Evolutionary conservation across 2,888 invertebrate genomes (phyloP), one percentile per base, ranked within the genome.

Genomic region (Odontothrips loti): DNA sequence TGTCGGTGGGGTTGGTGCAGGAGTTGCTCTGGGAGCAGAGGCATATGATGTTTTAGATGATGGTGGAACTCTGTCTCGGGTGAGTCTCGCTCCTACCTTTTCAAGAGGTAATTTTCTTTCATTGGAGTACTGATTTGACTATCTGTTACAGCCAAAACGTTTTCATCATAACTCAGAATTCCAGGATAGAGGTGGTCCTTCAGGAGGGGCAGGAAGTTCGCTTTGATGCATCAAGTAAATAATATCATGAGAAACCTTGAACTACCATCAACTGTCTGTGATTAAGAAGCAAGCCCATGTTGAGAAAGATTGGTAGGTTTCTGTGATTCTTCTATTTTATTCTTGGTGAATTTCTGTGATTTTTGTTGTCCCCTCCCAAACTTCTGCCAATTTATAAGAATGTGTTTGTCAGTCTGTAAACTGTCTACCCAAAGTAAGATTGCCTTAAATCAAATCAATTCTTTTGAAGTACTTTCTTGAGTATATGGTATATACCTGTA

Each of bases 41-140:
- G 68, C 68, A 23, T 75, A 23, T 75, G 68, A 75, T 75, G 68
- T 75, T 23, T 75, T 75, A 75, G 68, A 75, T 75, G 68, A 75
- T 75, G 68, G 68, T 12, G 23, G 68, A 4, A 27, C 23, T 9
- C 27, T 27, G 12, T 23, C 68, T 75, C 23, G 27, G 23, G 68
- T 75, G 23, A 75, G 68, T 75, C 27, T 75, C 23, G 11, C 11
- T 75, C 68, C 17, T 58, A 75, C 23, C 8, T 15, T 58, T 15
- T 23, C 23, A 12, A 75, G 6, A 27, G 8, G 0, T 11, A 6
- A 23, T 75, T 8, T 75, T 27, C 1, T 27, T 10, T 27, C 9
- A 75, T 27, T 27, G 27, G 4, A 12, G 23, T 27, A 1, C 27
- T 2, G 20, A 23, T 68, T 51, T 51, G 34, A 43, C 34, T 43